phyloP scores from a whole-genome alignment of 1,140 invertebrate genomes.

The Alviniconcha marisindica region DNA sequence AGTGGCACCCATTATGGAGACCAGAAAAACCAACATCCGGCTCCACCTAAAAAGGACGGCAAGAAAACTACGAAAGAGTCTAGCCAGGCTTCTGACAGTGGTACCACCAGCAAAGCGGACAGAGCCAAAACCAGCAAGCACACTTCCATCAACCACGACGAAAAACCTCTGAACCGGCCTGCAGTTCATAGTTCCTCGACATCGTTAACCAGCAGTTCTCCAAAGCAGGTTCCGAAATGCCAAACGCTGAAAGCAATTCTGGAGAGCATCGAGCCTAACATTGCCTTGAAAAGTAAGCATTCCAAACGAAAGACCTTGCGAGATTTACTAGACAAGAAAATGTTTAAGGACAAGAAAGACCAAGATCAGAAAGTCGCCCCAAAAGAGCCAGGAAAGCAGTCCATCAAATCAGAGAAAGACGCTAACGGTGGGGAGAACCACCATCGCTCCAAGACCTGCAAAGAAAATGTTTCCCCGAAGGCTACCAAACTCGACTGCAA shows the following conservation, averaged over 20 bases:
- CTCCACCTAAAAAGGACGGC: not conserved
- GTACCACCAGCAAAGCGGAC: not conserved
- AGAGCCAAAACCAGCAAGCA: not conserved
- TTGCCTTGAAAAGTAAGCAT: not conserved
- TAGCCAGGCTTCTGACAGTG: not conserved
- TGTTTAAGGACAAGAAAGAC: not conserved
- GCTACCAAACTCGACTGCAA: not conserved
- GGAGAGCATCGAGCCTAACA: constrained; percentile 13
- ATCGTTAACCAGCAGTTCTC: not conserved
- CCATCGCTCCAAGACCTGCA: not conserved
- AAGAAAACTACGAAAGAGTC: not conserved
- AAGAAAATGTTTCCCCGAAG: not conserved
- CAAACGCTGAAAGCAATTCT: constrained; percentile 25
- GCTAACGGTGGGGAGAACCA: not conserved
- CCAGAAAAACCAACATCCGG: not conserved
- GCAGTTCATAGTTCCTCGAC: not conserved
- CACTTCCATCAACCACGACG: not conserved
- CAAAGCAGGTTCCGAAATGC: not conserved
- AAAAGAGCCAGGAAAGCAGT: not conserved
- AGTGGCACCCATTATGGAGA: constrained; percentile 36
- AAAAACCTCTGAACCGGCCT: too few species aligned
- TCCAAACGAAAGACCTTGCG: constrained; percentile 2
- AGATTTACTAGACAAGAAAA: constrained; percentile 14
- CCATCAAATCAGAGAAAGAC: not conserved
- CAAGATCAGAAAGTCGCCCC: not conserved